Percentiles rank a stretch among this genome's conserved stretches.
These are phyloP conservation scores for Tethya wilhelma DNA, from an alignment of 37 sponge, comb jelly and placozoan species.

Conservation along the genomic window DNA sequence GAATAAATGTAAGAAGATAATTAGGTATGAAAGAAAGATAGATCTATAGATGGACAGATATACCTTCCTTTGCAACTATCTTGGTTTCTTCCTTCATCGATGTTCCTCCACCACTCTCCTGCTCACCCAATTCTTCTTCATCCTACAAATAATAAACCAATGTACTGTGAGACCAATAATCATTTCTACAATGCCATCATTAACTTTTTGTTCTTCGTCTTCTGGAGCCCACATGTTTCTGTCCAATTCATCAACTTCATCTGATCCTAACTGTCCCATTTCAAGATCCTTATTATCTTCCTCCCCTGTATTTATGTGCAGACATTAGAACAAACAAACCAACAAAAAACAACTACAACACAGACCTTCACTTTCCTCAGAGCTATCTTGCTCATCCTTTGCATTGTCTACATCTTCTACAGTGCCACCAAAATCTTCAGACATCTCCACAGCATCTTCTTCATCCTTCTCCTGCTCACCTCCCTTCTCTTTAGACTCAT, in stretches of 20 bases:
- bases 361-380: slow-evolving; percentile 11
- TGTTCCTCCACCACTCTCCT: slow-evolving; percentile 54
- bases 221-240: slow-evolving; percentile 89
- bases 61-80: slow-evolving; percentile 76
- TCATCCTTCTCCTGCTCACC: slow-evolving; percentile 51
- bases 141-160: background rate
- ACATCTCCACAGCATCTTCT: slow-evolving; percentile 83
- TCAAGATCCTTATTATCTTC: slow-evolving; percentile 52
- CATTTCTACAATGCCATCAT: background rate
- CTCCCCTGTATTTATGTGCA: slow-evolving; percentile 3
- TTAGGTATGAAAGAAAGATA: background rate
- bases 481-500: slow-evolving; percentile 7
- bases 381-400: slow-evolving; percentile 38
- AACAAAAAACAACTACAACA: background rate
- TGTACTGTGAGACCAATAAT: background rate
- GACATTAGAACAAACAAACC: background rate
- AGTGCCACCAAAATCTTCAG: slow-evolving; percentile 80
- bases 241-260: slow-evolving; percentile 58
- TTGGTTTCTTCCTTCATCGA: slow-evolving; percentile 41
- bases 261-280: slow-evolving; percentile 66
- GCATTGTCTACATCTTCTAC: slow-evolving; percentile 44
- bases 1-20: background rate
- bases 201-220: background rate
- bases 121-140: background rate
- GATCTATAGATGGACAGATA: background rate